Conservation (phyloP, 2,797 vertebrate genomes). For the Glossophaga mutica region DNA sequence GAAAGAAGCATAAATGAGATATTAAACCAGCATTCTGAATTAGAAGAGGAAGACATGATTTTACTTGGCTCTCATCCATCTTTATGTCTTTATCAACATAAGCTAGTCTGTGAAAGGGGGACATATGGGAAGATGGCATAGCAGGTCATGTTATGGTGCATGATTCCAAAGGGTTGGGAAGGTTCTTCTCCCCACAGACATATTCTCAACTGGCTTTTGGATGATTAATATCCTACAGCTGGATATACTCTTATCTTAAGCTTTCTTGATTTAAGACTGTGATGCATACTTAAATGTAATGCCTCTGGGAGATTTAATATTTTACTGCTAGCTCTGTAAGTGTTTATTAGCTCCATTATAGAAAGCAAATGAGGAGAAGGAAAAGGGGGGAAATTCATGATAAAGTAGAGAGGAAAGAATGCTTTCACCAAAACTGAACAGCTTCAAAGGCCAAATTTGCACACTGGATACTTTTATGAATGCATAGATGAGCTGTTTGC, state of each 20-base stretch:
- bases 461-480: neutral
- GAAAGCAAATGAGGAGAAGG: neutral
- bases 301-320: neutral
- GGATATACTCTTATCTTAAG: neutral
- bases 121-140: neutral
- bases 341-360: neutral
- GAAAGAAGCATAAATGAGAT: neutral
- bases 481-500: neutral
- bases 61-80: neutral
- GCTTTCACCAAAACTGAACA: neutral
- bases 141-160: neutral
- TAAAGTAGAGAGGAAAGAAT: neutral
- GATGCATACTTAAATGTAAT: neutral
- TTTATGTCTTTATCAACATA: constrained; percentile 2
- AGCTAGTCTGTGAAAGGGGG: neutral
- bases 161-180: neutral
- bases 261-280: neutral
- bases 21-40: neutral
- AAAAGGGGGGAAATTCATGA: neutral
- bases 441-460: neutral
- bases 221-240: neutral
- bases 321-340: neutral
- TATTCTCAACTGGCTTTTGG: neutral
- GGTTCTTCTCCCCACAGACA: neutral
- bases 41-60: neutral